Evolutionary conservation across 2,888 invertebrate genomes (phyloP).

Genomic region (Ophioninae sp.): DNA sequence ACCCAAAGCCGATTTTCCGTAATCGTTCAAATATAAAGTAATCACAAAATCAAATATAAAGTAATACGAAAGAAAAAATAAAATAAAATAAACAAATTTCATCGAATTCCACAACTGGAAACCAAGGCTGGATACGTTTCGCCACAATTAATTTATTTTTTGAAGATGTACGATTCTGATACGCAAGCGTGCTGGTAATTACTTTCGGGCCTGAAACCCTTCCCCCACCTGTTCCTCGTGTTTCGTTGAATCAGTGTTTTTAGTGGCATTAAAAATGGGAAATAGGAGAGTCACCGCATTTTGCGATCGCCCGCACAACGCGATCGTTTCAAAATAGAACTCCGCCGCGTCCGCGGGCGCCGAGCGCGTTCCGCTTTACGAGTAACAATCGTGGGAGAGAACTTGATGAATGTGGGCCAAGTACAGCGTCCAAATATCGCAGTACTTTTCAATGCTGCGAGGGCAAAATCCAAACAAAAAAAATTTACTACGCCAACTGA

Average conservation of each 20-base stretch:
- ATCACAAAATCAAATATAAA: too few species aligned
- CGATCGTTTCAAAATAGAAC: conserved; percentile 53
- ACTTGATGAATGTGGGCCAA: conserved; percentile 44
- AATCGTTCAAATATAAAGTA: too few species aligned
- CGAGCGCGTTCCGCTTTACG: conserved; percentile 38
- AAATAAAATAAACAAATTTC: too few species aligned
- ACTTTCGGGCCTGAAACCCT: conserved; percentile 43
- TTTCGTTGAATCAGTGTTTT: conserved; percentile 67
- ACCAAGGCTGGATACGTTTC: too few species aligned
- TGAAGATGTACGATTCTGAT: background rate
- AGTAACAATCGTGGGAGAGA: conserved; percentile 46
- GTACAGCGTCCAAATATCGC: background rate
- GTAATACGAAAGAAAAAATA: too few species aligned
- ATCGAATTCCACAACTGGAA: too few species aligned
- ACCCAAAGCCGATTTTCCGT: too few species aligned
- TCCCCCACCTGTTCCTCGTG: background rate
- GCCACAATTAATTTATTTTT: too few species aligned
- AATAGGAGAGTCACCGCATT: conserved; percentile 63
- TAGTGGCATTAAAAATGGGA: conserved; percentile 70
- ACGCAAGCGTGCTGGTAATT: conserved; percentile 37
- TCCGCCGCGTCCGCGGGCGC: conserved; percentile 23
- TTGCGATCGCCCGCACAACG: conserved; percentile 14
- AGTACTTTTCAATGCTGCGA: conserved; percentile 10
- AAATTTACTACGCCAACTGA: background rate
- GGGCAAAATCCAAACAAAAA: background rate